A percentile compares a stretch with the other conserved stretches of the same genome.
Evolutionary conservation across 1,140 invertebrate species (phyloP).

Genomic region (Leptinotarsa undecemlineata): DNA sequence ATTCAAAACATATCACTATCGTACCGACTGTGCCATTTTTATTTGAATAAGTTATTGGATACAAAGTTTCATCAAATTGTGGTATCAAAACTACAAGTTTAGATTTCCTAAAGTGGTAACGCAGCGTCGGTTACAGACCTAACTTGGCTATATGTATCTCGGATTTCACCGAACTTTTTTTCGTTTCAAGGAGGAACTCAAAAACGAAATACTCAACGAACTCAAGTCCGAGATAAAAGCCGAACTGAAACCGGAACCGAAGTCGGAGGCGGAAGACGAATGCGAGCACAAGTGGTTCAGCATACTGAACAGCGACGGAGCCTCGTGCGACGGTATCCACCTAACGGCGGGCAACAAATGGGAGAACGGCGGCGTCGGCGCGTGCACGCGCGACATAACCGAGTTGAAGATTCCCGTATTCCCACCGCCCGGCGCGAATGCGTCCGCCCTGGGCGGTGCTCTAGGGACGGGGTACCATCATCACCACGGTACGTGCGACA

Average conservation of each 20-base stretch:
- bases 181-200: slow-evolving; percentile 51
- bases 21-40: no score
- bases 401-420: slow-evolving; percentile 67
- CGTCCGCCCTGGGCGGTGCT: slow-evolving; percentile 16
- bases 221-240: slow-evolving; percentile 52
- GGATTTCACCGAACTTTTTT: background rate
- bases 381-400: slow-evolving; percentile 53
- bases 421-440: slow-evolving; percentile 59
- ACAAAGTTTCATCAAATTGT: no score
- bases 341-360: slow-evolving; percentile 51
- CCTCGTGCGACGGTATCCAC: slow-evolving; percentile 60
- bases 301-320: slow-evolving; percentile 62
- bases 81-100: no score
- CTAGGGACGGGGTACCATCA: background rate
- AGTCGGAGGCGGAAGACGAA: slow-evolving; percentile 58
- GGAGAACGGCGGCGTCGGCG: slow-evolving; percentile 48
- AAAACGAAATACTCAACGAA: slow-evolving; percentile 55
- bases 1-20: no score
- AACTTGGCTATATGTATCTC: no score
- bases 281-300: slow-evolving; percentile 63
- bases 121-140: no score
- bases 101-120: no score
- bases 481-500: slow-evolving; percentile 67
- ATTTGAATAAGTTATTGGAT: no score
- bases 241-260: slow-evolving; percentile 56